Evolutionary conservation across 2,797 vertebrate species (phyloP), one percentile per base, ranked within the genome.

Genomic region (Parambassis ranga): DNA sequence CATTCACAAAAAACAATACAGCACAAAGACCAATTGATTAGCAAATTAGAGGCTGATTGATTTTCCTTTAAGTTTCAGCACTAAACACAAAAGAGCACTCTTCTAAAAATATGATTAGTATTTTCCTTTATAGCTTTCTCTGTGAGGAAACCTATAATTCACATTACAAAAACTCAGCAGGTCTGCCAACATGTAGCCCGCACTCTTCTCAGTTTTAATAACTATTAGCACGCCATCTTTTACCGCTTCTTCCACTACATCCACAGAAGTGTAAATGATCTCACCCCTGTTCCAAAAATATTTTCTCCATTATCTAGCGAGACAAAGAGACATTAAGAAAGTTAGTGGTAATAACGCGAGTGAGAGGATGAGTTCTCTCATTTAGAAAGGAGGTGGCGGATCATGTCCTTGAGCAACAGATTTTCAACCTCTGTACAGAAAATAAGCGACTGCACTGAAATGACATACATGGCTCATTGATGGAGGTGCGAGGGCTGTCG

Each of bases 401-500:
- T n/a, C n/a, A n/a, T n/a, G n/a, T n/a, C n/a, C n/a, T n/a, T n/a
- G 10, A 77, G 72, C 70, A 65, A 68, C 35, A 39, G 24, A 51
- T 24, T 63, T 50, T 47, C 38, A 51, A 24, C 22, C n/a, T 46
- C 43, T 41, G 42, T 60, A 51, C 60, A 30, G 43, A 46, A 52
- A 75, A 67, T 75, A 41, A 38, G 52, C 53, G 58, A 47, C 38
- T 72, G 55, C 63, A 75, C 56, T 65, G 52, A 71, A 74, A 76
- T 62, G 47, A 60, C 68, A 18, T 36, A 61, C 58, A 61, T 7
- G 28, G 46, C 65, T 71, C 60, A 71, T 3, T 61, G 69, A 56
- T 55, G 42, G 48, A 22, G 3, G 7, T 38, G 52, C 37, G 31
- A 38, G 51, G 43, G 59, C 15, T 6, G 36, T 38, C 24, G 56